phyloP scores from a whole-genome alignment of 1,140 invertebrate genomes.

The Temnothorax longispinosus region DNA sequence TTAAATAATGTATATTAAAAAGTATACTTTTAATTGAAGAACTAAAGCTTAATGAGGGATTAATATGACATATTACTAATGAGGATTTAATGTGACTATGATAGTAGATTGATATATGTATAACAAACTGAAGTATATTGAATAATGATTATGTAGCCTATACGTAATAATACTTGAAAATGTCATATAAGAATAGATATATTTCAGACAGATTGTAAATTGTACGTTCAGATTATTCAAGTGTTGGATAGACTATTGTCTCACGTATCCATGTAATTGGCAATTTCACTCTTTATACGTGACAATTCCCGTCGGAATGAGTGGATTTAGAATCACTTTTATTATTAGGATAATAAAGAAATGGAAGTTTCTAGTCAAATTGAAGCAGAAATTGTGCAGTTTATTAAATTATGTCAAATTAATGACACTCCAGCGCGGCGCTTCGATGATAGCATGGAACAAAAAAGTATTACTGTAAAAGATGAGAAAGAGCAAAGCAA shows the following conservation, averaged over 20 bases:
- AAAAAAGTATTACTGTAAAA: neutral
- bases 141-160: neutral
- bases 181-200: neutral
- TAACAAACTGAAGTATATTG: neutral
- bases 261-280: neutral
- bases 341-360: constrained; percentile 14
- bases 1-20: neutral
- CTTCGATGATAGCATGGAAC: neutral
- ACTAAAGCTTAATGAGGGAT: neutral
- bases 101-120: too few relatives aligned
- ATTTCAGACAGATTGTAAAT: neutral
- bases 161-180: neutral
- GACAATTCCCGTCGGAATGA: neutral
- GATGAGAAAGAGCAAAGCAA: neutral
- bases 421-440: neutral
- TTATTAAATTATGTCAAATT: constrained; percentile 33
- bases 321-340: constrained; percentile 38
- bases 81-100: neutral
- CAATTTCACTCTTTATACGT: constrained; percentile 20
- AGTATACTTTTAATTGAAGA: neutral
- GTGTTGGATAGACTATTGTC: neutral
- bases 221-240: neutral
- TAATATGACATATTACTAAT: neutral
- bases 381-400: constrained; percentile 31
- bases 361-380: constrained; percentile 2